Base-by-base conservation (phyloP, 2,113 vertebrate species). In the Gasterosteus aculeatus region DNA sequence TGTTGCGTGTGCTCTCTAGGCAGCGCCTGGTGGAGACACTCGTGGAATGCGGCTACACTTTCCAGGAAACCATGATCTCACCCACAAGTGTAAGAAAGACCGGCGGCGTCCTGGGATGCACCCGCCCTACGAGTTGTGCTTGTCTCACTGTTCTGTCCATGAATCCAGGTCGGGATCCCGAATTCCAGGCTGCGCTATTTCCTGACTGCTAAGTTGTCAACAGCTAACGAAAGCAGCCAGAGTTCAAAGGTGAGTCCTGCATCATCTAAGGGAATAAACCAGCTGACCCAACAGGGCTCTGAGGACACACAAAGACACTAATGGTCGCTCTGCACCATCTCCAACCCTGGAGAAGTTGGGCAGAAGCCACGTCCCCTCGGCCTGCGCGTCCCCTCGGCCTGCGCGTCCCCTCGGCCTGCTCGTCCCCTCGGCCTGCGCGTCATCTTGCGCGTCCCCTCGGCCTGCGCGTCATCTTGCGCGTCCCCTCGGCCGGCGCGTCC, bases 181-280 rank as follows among this genome's bases (percentile, higher is more conserved):
- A 99, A 99, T 88, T 98, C 98, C 46, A 96, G 98, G 53, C 94
- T 99, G 49, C 95, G 98, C 0, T 99, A 98, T 85, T 99, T 96
- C 89, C 92, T 99, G 29, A 92, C 98, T 51, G 98, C 97, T 3
- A 96, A 92, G 77, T 91, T 92, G 75, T 86, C 94, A 15, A 76
- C 92, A 6, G 92, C 93, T 53, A 86, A 87, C 0, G 91, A 94
- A 63, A 81, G 90, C 46, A 95, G 95, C 86, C 92, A 92, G 60
- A 73, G 87, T 81, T 87, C 80, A 62, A 91, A 95, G 95, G 98
- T 99, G 81, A 78, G 59, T 46, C 10, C 5, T 61, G 2, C 26
- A n/a, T 46, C 26, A 60, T 68, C 7, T 38, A 3, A 38, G 35
- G 35, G 35, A 38, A 1, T 38, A 38, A 33, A 38, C 3, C 35